These are phyloP conservation scores for Encarsia formosa DNA, from an alignment of 2,888 invertebrate species.

Conservation along the genomic window DNA sequence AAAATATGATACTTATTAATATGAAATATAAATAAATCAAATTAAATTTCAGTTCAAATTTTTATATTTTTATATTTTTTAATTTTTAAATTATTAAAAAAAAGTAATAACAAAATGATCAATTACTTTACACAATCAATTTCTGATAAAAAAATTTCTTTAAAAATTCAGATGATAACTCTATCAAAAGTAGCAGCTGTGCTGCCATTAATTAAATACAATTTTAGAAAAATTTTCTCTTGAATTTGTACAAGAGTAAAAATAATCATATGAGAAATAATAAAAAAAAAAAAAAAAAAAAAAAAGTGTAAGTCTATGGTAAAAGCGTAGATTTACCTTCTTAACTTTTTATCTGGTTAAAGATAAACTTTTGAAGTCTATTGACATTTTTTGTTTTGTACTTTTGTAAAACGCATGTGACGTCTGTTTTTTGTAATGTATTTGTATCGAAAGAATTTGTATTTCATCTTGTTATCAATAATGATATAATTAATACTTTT, in stretches of 20 bases:
- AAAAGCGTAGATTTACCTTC: constrained; percentile 1
- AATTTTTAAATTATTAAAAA: not conserved
- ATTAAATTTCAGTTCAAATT: too few relatives aligned
- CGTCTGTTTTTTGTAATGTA: constrained; percentile 19
- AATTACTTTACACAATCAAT: too few relatives aligned
- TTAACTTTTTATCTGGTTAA: constrained; percentile 21
- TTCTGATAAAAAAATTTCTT: not conserved
- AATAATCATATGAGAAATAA: constrained; percentile 5
- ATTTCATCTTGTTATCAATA: constrained; percentile 14
- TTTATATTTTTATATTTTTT: too few relatives aligned
- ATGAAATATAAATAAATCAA: too few relatives aligned
- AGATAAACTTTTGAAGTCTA: constrained; percentile 1
- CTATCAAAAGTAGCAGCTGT: constrained; percentile 18
- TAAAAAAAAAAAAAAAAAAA: not conserved
- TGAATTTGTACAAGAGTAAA: constrained; percentile 8
- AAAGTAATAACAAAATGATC: not conserved
- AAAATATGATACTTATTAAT: too few relatives aligned
- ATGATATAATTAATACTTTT: constrained; percentile 12
- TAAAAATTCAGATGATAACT: constrained; percentile 12
- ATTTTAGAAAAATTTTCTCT: too few relatives aligned
- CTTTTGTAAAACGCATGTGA: constrained; percentile 20
- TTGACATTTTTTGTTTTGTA: constrained; percentile 18
- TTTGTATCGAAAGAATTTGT: constrained; percentile 13
- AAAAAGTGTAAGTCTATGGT: constrained; percentile 2
- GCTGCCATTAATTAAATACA: constrained; percentile 16